Percentiles rank a stretch among this genome's conserved stretches.
These are phyloP conservation scores for Lutjanus campechanus DNA, from an alignment of 2,797 vertebrate species.

Conservation along the genomic window DNA sequence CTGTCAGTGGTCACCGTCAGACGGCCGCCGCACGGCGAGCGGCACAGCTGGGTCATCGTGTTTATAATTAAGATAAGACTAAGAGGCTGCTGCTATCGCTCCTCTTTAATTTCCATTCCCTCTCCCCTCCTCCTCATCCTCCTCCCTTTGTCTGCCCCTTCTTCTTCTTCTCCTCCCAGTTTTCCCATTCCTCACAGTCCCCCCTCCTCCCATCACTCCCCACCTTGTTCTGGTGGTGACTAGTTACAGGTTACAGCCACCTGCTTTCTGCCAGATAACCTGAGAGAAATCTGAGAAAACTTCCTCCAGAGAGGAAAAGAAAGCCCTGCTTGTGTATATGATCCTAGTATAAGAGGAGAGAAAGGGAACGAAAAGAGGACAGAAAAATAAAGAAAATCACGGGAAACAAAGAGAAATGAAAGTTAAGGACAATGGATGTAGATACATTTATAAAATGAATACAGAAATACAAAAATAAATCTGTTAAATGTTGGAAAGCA, in stretches of 20 bases:
- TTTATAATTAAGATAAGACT: conserved; percentile 80
- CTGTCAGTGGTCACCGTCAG: conserved; percentile 44
- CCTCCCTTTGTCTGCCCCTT: conserved; percentile 23
- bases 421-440: no score
- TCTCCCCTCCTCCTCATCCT: conserved; percentile 9
- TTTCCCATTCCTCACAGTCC: not conserved
- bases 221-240: not conserved
- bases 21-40: conserved; percentile 21
- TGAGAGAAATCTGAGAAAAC: conserved; percentile 36
- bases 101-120: conserved; percentile 53
- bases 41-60: conserved; percentile 73
- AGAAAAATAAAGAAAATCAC: not conserved
- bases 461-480: not conserved
- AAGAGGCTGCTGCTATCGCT: conserved; percentile 63
- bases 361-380: not conserved
- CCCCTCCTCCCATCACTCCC: not conserved
- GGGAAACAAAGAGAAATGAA: not conserved
- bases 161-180: not conserved
- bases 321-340: conserved; percentile 26
- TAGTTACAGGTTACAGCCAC: conserved; percentile 24
- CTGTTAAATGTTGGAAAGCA: not conserved
- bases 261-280: conserved; percentile 43
- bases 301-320: conserved; percentile 36
- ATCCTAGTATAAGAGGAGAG: conserved; percentile 25
- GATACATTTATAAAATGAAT: not conserved